Evolutionary conservation across 2,888 invertebrate genomes (phyloP).

Genomic region (Cepaea hortensis): DNA sequence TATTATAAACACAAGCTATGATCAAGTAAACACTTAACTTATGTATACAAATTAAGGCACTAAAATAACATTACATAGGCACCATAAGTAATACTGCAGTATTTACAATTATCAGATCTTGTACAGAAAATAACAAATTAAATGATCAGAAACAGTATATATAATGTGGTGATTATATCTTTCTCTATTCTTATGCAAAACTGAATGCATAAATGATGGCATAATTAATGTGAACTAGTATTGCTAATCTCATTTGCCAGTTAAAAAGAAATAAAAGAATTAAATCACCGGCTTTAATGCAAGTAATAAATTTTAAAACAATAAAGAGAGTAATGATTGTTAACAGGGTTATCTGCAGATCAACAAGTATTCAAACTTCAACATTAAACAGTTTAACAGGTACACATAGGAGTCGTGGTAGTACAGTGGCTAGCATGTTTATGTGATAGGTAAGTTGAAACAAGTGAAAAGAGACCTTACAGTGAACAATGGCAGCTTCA

Average conservation of each 20-base stretch:
- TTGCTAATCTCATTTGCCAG: background rate
- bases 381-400: background rate
- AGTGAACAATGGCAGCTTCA: too few relatives aligned
- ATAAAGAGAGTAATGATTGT: background rate
- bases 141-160: too few relatives aligned
- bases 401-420: too few relatives aligned
- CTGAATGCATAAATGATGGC: too few relatives aligned
- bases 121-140: too few relatives aligned
- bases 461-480: too few relatives aligned
- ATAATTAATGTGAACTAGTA: too few relatives aligned
- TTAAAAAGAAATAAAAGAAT: background rate
- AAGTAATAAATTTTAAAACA: background rate
- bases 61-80: constrained; percentile 11
- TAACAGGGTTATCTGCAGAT: background rate
- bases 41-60: constrained; percentile 8
- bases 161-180: too few relatives aligned
- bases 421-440: too few relatives aligned
- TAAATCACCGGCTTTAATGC: constrained; percentile 10
- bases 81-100: constrained; percentile 27
- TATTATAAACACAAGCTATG: background rate
- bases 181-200: too few relatives aligned
- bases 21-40: background rate
- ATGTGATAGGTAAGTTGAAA: too few relatives aligned
- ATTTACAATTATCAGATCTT: background rate
- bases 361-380: background rate